These are phyloP conservation scores for Drosophila paulistorum DNA, from an alignment of 1,140 invertebrate species.

Conservation along the genomic window DNA sequence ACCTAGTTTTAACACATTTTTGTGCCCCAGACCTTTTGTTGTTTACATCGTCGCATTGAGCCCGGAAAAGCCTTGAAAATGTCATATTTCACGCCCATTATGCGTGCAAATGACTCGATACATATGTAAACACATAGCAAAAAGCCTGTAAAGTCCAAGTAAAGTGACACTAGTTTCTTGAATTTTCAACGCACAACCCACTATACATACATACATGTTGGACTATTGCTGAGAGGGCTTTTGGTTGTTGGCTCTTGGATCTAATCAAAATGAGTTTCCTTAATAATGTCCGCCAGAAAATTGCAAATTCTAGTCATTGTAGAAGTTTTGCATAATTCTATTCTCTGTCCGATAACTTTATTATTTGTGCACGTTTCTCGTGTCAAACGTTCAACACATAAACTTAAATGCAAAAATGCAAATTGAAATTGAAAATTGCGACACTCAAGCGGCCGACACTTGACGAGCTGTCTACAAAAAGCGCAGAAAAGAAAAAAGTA, in stretches of 20 bases:
- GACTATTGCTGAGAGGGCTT: not conserved
- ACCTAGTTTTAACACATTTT: conserved; percentile 47
- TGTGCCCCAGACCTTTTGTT: conserved; percentile 5
- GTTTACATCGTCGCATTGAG: conserved; percentile 8
- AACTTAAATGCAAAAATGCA: conserved; percentile 61
- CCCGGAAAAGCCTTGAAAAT: conserved; percentile 55
- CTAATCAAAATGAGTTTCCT: not conserved
- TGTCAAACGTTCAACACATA: conserved; percentile 41
- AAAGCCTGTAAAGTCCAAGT: not conserved
- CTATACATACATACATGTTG: not conserved
- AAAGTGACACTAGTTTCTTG: not conserved
- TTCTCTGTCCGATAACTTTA: conserved; percentile 40
- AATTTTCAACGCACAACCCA: not conserved
- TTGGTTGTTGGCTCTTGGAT: not conserved
- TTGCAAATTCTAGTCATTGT: conserved; percentile 11
- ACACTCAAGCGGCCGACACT: conserved; percentile 37
- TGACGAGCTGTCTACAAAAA: conserved; percentile 67
- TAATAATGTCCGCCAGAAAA: not conserved
- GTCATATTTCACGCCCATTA: conserved; percentile 37
- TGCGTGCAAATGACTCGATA: conserved; percentile 24
- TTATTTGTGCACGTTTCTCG: conserved; percentile 54
- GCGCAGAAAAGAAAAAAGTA: conserved; percentile 16
- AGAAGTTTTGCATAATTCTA: conserved; percentile 8
- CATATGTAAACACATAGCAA: not conserved
- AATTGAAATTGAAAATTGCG: conserved; percentile 66